Base-by-base conservation (phyloP, 2,888 invertebrate genomes). In the Zygaena filipendulae region DNA sequence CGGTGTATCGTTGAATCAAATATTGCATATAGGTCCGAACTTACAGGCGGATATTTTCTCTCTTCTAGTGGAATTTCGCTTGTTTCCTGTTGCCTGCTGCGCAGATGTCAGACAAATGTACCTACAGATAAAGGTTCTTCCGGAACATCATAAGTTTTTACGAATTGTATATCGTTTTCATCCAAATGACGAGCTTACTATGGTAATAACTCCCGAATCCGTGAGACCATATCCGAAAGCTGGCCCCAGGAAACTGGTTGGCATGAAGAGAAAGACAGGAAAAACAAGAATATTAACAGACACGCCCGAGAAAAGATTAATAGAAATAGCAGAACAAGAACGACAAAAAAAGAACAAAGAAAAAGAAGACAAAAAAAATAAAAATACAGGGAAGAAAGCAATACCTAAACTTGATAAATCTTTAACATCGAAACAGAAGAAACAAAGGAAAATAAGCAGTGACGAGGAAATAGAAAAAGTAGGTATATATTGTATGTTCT, bases 221-320 rank as follows among this genome's bases (percentile, higher is more conserved):
- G 32, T 40, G 12, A 39, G 38, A 37, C 40, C 38, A 13, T 37
- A 34, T 23, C 44, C 40, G 10, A 44, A 36, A 25, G 36, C 30
- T 16, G 4, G 27, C 32, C 32, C 32, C 18, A 35, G 30, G 11
- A 33, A 41, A 41, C 13, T 27, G 28, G 5, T 9, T 27, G 16
- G 25, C 5, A 38, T 14, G 6, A 16, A 4, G 28, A 23, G 31
- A 26, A 40, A 40, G 35, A 40, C 37, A 26, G 40, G 38, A 16
- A 37, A 35, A 33, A 36, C 38, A 25, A 35, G 36, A 11, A 43
- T 40, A 33, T 35, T 41, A 14, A 39, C 35, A 10, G 35, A 37
- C 30, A 40, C 36, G 27, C 32, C 38, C 13, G 37, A 41, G 19
- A 36, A 32, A 27, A 34, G 30, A 32, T 29, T 33, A 3, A 38